Conservation (phyloP, 2,113 vertebrate genomes). For the Lycaon pictus region DNA sequence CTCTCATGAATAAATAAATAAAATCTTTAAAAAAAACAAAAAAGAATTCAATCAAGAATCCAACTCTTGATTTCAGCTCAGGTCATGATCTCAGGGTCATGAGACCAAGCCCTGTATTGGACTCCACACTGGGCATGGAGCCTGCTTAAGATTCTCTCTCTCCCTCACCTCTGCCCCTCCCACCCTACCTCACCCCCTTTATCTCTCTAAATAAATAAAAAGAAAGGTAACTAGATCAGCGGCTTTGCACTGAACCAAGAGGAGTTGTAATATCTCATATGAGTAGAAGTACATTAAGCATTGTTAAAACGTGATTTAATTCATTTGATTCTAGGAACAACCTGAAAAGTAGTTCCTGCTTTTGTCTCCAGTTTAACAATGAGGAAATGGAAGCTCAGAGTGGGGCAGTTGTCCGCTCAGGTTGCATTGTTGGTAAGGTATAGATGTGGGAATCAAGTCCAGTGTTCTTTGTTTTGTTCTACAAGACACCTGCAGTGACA, state of each 20-base stretch:
- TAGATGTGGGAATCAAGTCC: not conserved
- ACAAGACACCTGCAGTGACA: not conserved
- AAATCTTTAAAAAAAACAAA: not conserved
- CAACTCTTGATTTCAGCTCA: not conserved
- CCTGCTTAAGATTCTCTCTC: not conserved
- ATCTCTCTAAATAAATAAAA: not conserved
- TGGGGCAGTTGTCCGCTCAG: not conserved
- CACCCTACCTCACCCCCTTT: too few relatives aligned
- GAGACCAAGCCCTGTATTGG: not conserved
- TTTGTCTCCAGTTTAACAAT: constrained; percentile 40
- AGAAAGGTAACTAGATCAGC: not conserved
- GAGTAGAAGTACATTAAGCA: constrained; percentile 17
- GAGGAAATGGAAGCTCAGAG: constrained; percentile 28
- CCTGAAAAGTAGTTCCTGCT: not conserved
- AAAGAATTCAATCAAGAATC: too few relatives aligned
- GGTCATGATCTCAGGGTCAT: not conserved
- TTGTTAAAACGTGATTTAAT: not conserved
- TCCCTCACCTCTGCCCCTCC: not conserved
- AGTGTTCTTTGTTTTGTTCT: constrained; percentile 34
- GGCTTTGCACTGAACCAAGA: not conserved
- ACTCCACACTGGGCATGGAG: not conserved
- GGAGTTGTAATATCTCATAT: not conserved
- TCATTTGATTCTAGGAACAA: not conserved
- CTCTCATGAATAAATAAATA: not conserved
- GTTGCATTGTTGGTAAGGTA: not conserved